A percentile compares a stretch with the other conserved stretches of the same genome.
These are phyloP conservation scores for Agriopis marginaria DNA, from an alignment of 2,888 invertebrate species.

Conservation along the genomic window DNA sequence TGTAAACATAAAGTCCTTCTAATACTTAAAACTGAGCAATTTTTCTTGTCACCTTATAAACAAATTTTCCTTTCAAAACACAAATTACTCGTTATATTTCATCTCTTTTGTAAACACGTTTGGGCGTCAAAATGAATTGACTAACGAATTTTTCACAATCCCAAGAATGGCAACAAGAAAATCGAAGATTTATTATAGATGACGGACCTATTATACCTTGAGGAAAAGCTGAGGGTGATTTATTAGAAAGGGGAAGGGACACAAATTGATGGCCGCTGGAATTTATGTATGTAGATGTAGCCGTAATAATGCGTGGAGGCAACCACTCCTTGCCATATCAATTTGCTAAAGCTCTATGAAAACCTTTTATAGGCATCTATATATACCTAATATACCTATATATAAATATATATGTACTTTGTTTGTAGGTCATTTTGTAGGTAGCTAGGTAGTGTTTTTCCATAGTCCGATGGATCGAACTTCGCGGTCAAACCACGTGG, in stretches of 20 bases:
- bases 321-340: constrained; percentile 16
- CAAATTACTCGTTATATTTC: constrained; percentile 10
- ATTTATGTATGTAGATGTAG: constrained; percentile 33
- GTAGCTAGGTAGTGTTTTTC: no score
- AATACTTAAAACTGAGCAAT: background rate
- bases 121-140: constrained; percentile 29
- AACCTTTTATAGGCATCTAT: background rate
- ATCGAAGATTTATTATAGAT: constrained; percentile 45
- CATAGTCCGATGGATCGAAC: no score
- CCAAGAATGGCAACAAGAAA: constrained; percentile 35
- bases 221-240: constrained; percentile 41
- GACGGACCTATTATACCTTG: constrained; percentile 42
- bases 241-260: constrained; percentile 43
- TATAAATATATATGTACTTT: no score
- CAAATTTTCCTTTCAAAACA: constrained; percentile 3
- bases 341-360: constrained; percentile 8
- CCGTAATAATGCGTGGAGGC: constrained; percentile 21
- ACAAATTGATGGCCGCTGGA: constrained; percentile 37
- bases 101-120: constrained; percentile 27
- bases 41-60: background rate
- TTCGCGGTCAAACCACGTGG: no score
- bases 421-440: no score
- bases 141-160: constrained; percentile 38
- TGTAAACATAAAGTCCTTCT: no score
- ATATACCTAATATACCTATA: no score